Evolutionary conservation across 2,797 vertebrate genomes (phyloP).

Genomic region (Crenuchus spilurus): DNA sequence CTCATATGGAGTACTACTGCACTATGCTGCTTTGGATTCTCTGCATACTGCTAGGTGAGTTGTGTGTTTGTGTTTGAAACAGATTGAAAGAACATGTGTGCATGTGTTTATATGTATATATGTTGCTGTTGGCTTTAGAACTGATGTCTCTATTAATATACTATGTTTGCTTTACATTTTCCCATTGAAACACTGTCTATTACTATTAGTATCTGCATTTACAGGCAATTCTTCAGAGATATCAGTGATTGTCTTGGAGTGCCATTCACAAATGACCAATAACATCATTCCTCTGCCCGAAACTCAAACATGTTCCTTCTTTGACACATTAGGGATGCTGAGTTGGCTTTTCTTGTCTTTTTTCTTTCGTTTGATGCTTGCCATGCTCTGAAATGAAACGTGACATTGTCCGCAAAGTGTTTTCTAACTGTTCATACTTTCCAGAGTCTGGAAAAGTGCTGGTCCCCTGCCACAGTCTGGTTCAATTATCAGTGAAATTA

Average conservation of each 20-base stretch:
- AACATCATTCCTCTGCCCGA: slow-evolving; percentile 26
- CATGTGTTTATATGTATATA: not conserved
- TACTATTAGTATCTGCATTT: not conserved
- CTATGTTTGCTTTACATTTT: too few species aligned
- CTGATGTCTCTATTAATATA: too few species aligned
- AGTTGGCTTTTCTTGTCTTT: slow-evolving; percentile 49
- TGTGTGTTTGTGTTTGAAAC: slow-evolving; percentile 10
- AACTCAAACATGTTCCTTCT: slow-evolving; percentile 29
- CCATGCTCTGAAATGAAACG: slow-evolving; percentile 58
- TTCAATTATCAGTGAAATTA: slow-evolving; percentile 72
- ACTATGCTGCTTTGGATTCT: slow-evolving; percentile 86
- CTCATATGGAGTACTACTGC: slow-evolving; percentile 87
- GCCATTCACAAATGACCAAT: slow-evolving; percentile 20
- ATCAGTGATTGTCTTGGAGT: not conserved
- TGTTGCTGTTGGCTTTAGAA: slow-evolving; percentile 1
- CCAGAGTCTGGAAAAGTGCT: slow-evolving; percentile 54
- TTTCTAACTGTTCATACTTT: slow-evolving; percentile 58
- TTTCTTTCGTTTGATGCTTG: slow-evolving; percentile 49
- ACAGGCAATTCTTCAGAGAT: not conserved
- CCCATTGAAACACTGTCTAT: too few species aligned
- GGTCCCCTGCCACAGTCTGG: slow-evolving; percentile 65
- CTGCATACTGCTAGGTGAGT: slow-evolving; percentile 87
- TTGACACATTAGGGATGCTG: slow-evolving; percentile 49
- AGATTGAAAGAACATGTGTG: not conserved
- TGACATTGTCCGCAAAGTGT: slow-evolving; percentile 65